Percentiles rank a stretch among this genome's conserved stretches.
These are phyloP conservation scores for Panagrolaimus sp. DNA, from an alignment of 1,140 invertebrate species.

Conservation along the genomic window DNA sequence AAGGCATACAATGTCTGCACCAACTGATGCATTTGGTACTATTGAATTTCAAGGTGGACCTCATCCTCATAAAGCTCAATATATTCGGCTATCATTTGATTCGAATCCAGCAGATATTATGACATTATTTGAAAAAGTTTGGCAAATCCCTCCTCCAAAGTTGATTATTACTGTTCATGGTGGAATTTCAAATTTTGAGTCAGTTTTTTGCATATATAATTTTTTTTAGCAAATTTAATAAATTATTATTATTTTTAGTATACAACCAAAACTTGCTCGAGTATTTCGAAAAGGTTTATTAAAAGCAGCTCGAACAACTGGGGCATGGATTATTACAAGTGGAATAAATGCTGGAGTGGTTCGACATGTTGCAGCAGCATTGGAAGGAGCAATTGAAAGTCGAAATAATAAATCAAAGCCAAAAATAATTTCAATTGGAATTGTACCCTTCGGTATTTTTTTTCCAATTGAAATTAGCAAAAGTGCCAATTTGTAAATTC, in stretches of 20 bases:
- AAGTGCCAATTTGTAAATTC: too few species aligned
- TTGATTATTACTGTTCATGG: conserved; percentile 93
- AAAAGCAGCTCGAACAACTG: conserved; percentile 91
- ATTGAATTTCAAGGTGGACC: conserved; percentile 89
- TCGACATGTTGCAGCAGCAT: conserved; percentile 37
- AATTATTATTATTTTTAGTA: conserved; percentile 56
- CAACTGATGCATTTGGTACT: conserved; percentile 89
- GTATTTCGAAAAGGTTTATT: conserved; percentile 87
- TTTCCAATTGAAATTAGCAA: too few species aligned
- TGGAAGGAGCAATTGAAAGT: conserved; percentile 24
- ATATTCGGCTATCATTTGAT: conserved; percentile 82
- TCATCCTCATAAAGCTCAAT: conserved; percentile 91
- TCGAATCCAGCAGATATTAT: conserved; percentile 84
- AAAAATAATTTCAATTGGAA: conserved; percentile 69
- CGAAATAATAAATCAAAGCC: conserved; percentile 29
- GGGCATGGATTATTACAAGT: conserved; percentile 91
- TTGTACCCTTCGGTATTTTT: conserved; percentile 97
- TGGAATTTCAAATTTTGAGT: conserved; percentile 87
- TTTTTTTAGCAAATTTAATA: background rate
- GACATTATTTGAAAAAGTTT: conserved; percentile 82
- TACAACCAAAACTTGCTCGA: conserved; percentile 87
- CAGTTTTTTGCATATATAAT: background rate
- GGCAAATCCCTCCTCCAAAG: conserved; percentile 87
- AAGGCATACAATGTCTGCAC: conserved; percentile 32
- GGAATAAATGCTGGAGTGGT: conserved; percentile 83